These are phyloP conservation scores for Actenoides lindsayi DNA, from an alignment of 2,113 vertebrate species.

Conservation along the genomic window DNA sequence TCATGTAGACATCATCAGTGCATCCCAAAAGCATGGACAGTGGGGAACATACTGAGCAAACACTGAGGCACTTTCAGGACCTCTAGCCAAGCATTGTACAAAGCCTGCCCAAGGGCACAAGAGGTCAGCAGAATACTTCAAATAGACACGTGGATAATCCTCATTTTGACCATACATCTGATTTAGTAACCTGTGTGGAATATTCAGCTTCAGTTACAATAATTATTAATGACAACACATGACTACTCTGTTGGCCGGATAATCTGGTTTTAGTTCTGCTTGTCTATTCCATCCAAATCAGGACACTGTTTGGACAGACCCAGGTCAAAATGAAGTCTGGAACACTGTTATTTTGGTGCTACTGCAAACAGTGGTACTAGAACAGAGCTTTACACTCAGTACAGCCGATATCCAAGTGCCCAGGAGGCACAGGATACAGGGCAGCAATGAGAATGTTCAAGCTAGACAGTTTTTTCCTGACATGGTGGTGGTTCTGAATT, in stretches of 20 bases:
- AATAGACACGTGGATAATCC: not conserved
- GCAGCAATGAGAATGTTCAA: not conserved
- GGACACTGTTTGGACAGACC: not conserved
- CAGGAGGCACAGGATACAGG: not conserved
- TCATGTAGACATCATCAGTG: not conserved
- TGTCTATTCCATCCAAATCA: not conserved
- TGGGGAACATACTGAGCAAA: not conserved
- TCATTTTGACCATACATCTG: not conserved
- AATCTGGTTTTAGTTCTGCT: not conserved
- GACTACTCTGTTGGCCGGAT: not conserved
- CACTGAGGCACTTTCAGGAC: not conserved
- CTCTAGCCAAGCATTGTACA: not conserved
- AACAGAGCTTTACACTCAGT: not conserved
- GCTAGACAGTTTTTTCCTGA: not conserved
- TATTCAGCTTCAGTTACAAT: not conserved
- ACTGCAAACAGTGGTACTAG: not conserved
- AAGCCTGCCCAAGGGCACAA: accelerated
- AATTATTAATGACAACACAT: not conserved
- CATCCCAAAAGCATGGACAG: not conserved
- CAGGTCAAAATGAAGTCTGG: not conserved
- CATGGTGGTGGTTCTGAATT: not conserved
- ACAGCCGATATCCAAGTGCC: not conserved
- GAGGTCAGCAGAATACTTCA: not conserved
- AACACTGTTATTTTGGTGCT: not conserved
- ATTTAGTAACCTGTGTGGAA: not conserved